Evolutionary conservation across 2,888 invertebrate species (phyloP), one percentile per base, ranked within the genome.

Genomic region (Diachrysia chrysitis): DNA sequence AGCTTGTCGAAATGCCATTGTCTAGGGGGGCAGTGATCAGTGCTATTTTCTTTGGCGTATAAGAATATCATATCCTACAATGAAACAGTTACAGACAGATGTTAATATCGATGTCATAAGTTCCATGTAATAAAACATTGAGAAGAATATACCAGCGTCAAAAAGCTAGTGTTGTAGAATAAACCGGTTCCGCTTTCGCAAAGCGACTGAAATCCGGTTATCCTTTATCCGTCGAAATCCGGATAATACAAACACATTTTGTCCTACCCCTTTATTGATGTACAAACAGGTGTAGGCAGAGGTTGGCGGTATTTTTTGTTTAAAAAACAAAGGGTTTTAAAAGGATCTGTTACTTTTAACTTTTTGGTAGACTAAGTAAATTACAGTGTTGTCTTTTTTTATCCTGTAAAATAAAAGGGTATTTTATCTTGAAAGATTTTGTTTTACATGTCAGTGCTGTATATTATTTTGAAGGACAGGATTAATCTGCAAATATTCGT

Each of bases 221-320:
- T 55, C 55, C 25, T 55, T 55, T 37, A 62, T 55, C 55, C 42
- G 55, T 4, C 10, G 14, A 19, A 46, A 62, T 62, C 62, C 62
- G 29, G 62, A 62, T 62, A 62, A 62, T 46, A 62, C 55, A 55
- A 60, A 60, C 19, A 55, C 55, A 62, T 55, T 55, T 23, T 46
- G 54, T 61, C 29, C 29, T 19, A 9, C 6, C 21, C 42, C 55
- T 62, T 62, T 55, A 46, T 55, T 46, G 51, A n/a, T 1, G 25
- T 12, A 23, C 58, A 29, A 58, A 58, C 46, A 58, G 46, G 46
- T 55, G 55, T 21, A 19, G 53, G 16, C 23, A 23, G 9, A 19
- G 21, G 10, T 9, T 19, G 10, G 48, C 48, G 10, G 21, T 48
- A 5, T 19, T 19, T n/a, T 3, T 17, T 17, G 19, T 19, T 51